phyloP scores from a whole-genome alignment of 2,113 vertebrate genomes.

The Tricholaema leucomelas region DNA sequence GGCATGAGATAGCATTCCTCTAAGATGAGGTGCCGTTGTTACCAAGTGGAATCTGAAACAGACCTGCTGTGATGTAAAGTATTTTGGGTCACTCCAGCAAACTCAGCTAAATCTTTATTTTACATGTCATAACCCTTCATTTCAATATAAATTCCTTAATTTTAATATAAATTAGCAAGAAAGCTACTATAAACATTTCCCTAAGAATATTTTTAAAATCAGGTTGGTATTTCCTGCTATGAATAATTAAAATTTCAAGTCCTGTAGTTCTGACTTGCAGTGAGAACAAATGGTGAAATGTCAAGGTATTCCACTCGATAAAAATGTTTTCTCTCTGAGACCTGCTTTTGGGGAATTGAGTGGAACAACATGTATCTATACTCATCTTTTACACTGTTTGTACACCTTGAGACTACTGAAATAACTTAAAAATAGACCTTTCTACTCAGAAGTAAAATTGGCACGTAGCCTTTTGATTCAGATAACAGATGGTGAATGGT shows the following conservation, averaged over 20 bases:
- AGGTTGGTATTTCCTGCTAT: neutral
- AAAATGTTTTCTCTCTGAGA: neutral
- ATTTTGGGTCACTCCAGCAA: neutral
- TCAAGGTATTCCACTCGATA: neutral
- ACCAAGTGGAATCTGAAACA: neutral
- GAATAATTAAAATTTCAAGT: neutral
- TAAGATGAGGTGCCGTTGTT: neutral
- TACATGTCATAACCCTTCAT: neutral
- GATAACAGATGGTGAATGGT: constrained; percentile 60
- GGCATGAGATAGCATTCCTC: neutral
- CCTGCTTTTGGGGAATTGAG: neutral
- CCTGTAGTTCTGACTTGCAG: neutral
- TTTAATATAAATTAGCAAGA: neutral
- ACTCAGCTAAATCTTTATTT: neutral
- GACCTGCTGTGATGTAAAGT: neutral
- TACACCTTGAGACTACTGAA: neutral
- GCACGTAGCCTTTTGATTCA: constrained; percentile 23
- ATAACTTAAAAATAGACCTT: constrained; percentile 25
- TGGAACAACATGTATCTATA: neutral
- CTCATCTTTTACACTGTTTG: neutral
- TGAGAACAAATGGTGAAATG: neutral
- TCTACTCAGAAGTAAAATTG: constrained; percentile 13
- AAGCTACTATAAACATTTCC: neutral
- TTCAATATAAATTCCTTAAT: neutral
- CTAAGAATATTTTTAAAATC: neutral